A percentile compares a stretch with the other conserved stretches of the same genome.
Evolutionary conservation across 2,113 vertebrate genomes (phyloP).

Genomic region (Scatophagus argus): DNA sequence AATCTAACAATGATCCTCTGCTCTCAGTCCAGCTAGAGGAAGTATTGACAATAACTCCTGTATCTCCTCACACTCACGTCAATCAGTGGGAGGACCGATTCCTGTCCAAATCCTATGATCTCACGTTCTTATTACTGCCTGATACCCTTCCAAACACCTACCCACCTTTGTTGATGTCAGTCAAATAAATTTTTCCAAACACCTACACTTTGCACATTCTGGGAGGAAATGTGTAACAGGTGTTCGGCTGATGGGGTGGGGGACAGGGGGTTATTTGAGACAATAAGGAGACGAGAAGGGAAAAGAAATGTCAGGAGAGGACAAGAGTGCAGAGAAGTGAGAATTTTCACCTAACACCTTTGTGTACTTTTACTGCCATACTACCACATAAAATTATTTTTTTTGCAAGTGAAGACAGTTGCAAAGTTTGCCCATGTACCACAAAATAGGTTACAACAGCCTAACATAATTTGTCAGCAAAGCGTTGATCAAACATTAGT

Average conservation of each 20-base stretch:
- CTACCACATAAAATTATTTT: constrained; percentile 4
- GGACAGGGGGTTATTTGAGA: constrained; percentile 33
- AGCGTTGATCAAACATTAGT: constrained; percentile 17
- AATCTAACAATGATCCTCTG: constrained; percentile 27
- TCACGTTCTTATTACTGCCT: constrained; percentile 71
- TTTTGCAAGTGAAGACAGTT: too few species aligned
- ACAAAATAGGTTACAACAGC: background rate
- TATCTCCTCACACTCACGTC: constrained; percentile 56
- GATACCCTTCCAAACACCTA: constrained; percentile 79
- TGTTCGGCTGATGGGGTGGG: constrained; percentile 71
- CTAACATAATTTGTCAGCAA: constrained; percentile 10
- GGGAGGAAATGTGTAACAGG: constrained; percentile 82
- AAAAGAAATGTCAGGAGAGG: constrained; percentile 54
- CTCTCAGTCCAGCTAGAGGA: constrained; percentile 62
- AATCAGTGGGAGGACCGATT: constrained; percentile 72
- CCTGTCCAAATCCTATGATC: constrained; percentile 71
- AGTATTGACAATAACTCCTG: constrained; percentile 47
- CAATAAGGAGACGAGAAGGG: constrained; percentile 37
- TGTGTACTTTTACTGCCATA: background rate
- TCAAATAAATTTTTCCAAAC: constrained; percentile 74
- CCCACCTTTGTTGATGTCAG: constrained; percentile 77
- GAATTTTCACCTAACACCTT: background rate
- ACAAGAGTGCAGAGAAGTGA: constrained; percentile 19
- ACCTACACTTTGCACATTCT: constrained; percentile 75
- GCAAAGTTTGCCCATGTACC: background rate